Evolutionary conservation across 2,113 vertebrate genomes (phyloP), one percentile per base, ranked within the genome.

Genomic region (Fulica atra): DNA sequence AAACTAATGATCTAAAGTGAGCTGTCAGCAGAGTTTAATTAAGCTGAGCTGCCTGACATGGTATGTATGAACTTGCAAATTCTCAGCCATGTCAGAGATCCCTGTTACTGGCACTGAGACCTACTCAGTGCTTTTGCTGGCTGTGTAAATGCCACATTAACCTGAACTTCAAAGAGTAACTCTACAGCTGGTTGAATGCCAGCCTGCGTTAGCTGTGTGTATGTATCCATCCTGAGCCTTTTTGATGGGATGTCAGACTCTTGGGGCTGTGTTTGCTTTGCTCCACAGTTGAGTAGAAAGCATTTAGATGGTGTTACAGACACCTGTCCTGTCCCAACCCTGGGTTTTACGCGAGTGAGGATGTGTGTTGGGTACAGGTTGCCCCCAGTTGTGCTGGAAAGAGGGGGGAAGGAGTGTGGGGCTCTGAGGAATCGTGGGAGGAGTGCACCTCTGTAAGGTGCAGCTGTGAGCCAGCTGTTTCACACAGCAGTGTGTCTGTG

Each of bases 11-110:
- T 65, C 61, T 84, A 42, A 91, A 84, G 36, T 26, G 60, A 90
- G 72, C 86, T 94, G 91, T 96, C 92, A 87, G 92, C 93, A 76
- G 65, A 35, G 72, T 81, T 90, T 86, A 63, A 83, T 96, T 63
- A 66, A 83, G 18, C 80, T 35, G 80, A 79, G 73, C 65, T 86
- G 89, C 71, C 46, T 74, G 31, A 25, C n/a, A 31, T 64, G 74
- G 21, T 82, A 17, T 46, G 48, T 81, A 29, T 84, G 88, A 80
- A 31, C 81, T 84, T 88, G 61, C 88, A 85, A 86, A 87, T 84
- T 79, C 83, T 33, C 53, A 59, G 77, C 86, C 61, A 33, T 13
- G 46, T 31, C 26, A 25, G 64, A 88, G 76, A 64, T 90, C 40
- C n/a, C 38, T 33, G 44, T 64, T 68, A 25, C 70, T 86, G 88